Evolutionary conservation across 1,140 invertebrate genomes (phyloP), one percentile per base, ranked within the genome.

Genomic region (Trachymyrmex cornetzi): DNA sequence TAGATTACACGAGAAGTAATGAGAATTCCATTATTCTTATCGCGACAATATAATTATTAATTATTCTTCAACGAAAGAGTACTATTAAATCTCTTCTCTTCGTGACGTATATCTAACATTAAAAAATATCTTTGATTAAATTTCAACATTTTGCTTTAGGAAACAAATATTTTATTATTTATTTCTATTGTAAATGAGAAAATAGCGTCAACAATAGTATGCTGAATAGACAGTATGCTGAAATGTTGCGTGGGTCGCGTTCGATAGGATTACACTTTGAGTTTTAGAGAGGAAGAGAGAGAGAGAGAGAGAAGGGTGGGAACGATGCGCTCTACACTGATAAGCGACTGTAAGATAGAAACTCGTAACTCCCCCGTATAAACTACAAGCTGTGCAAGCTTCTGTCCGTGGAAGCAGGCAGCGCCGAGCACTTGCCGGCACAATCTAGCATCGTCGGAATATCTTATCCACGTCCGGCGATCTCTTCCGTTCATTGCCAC

Each of bases 391-490:
- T 24, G 22, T 16, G 80, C 55, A 44, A 24, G 80, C 55, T 63
- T 75, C 80, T 61, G 53, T 74, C 67, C 48, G 38, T 69, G 55
- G 27, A 63, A 84, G 30, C n/a, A 77, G 53, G 30, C n/a, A 77
- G 53, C 34, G 55, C 53, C 66, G 75, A 57, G 61, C 84, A 67
- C 50, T 87, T 27, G 67, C 53, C 74, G 86, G 81, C 79, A 71
- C 86, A 82, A 90, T 84, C 81, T 90, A 71, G 64, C 89, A 90
- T 90, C 89, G 71, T 90, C 86, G 77, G 82, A 87, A 90, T 84
- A 84, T 90, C 89, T 88, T 90, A 90, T 90, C 89, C 69, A 75
- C 64, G 72, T 87, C 48, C 34, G 75, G 81, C 85, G 87, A 90
- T 90, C 89, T 90, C 71, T 77, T 63, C 57, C 77, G 72, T 81